These are phyloP conservation scores for Cranoglanis bouderius DNA, from an alignment of 2,113 vertebrate genomes.

Conservation along the genomic window DNA sequence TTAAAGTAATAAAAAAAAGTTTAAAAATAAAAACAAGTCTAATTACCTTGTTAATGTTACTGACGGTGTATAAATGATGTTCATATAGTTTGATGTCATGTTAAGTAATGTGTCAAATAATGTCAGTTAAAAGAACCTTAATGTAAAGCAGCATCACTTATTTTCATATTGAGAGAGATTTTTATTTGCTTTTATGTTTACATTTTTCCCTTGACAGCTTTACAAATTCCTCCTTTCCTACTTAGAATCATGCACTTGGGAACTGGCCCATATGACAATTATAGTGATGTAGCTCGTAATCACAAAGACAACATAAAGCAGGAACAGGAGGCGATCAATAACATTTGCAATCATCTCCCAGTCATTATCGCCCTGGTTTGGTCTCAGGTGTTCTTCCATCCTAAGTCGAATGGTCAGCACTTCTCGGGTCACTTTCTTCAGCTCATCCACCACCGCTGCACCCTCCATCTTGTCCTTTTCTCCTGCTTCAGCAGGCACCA, in stretches of 20 bases:
- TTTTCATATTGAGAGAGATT: too few relatives aligned
- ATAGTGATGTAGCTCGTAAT: not conserved
- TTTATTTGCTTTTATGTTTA: too few relatives aligned
- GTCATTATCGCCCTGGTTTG: not conserved
- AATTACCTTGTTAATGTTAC: not conserved
- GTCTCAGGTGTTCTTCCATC: not conserved
- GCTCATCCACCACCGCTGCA: not conserved
- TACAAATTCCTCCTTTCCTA: not conserved
- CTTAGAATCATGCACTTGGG: too few relatives aligned
- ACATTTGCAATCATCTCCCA: not conserved
- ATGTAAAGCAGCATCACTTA: too few relatives aligned
- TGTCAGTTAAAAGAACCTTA: too few relatives aligned
- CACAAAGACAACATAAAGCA: not conserved
- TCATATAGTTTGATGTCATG: too few relatives aligned
- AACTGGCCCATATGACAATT: not conserved
- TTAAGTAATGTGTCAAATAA: too few relatives aligned
- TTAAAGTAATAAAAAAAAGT: too few relatives aligned
- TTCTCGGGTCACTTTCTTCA: constrained; percentile 1
- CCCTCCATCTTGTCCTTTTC: not conserved
- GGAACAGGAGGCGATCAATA: not conserved
- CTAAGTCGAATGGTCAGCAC: not conserved
- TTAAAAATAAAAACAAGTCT: too few relatives aligned
- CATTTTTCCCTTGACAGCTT: not conserved
- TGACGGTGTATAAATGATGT: not conserved
- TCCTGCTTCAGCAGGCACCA: not conserved